Evolutionary conservation across 92 coral and sea anemone genomes (phyloP).

Genomic region (Micromussa lordhowensis): DNA sequence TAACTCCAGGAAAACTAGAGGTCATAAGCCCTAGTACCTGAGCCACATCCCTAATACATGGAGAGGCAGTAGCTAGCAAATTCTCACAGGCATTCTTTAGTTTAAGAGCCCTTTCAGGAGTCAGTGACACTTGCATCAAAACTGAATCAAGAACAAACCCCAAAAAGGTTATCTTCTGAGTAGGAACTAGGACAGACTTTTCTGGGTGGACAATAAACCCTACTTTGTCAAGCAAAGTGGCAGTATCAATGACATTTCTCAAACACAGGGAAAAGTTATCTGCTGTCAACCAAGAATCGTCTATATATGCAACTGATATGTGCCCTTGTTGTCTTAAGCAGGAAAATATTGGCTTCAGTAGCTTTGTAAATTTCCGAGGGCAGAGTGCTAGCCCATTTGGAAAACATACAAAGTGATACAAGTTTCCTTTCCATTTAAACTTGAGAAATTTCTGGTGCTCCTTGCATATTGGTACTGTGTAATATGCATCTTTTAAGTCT

Average conservation of each 20-base stretch:
- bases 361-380: constrained; percentile 37
- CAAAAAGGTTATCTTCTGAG: constrained; percentile 51
- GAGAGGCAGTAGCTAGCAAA: constrained; percentile 9
- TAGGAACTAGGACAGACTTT: constrained; percentile 53
- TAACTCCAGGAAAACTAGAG: no score
- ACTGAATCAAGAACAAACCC: constrained; percentile 58
- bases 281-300: no score
- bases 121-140: constrained; percentile 39
- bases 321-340: constrained; percentile 40
- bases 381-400: constrained; percentile 40
- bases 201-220: constrained; percentile 63
- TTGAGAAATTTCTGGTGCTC: constrained; percentile 44
- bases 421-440: constrained; percentile 20
- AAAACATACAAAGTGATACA: constrained; percentile 22
- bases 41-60: constrained; percentile 51
- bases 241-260: no score
- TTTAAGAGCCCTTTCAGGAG: constrained; percentile 41
- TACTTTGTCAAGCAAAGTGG: no score
- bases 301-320: no score
- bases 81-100: constrained; percentile 42
- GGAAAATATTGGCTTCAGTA: constrained; percentile 24
- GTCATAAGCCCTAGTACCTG: constrained; percentile 51
- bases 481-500: constrained; percentile 59
- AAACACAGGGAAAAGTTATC: no score
- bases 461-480: constrained; percentile 34